Percentiles rank a stretch among this genome's conserved stretches.
Conservation (phyloP, 2,888 invertebrate species). For the Agonopterix subpropinquella region DNA sequence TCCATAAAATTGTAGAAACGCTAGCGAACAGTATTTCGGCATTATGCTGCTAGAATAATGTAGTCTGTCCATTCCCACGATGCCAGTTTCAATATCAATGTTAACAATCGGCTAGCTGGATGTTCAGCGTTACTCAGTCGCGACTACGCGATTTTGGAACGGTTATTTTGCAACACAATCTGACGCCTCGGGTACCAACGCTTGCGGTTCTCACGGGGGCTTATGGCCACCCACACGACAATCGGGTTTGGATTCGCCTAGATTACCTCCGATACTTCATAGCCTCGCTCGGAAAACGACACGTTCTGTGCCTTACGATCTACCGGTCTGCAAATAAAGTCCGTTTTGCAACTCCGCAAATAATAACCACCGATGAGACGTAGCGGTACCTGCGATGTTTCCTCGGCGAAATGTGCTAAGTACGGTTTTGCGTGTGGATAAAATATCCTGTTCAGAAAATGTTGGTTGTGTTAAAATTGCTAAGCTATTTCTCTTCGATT, state of each 20-base stretch:
- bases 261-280: slow-evolving; percentile 26
- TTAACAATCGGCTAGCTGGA: slow-evolving; percentile 17
- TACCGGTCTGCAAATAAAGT: slow-evolving; percentile 16
- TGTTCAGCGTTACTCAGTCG: slow-evolving; percentile 17
- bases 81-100: slow-evolving; percentile 23
- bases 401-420: slow-evolving; percentile 28
- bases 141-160: slow-evolving; percentile 27
- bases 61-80: slow-evolving; percentile 13
- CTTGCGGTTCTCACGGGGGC: slow-evolving; percentile 33
- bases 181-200: slow-evolving; percentile 18
- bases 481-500: not conserved
- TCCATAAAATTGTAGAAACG: too few species aligned
- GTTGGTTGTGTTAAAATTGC: slow-evolving; percentile 20
- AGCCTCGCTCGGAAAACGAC: not conserved
- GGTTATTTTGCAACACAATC: slow-evolving; percentile 32
- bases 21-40: too few species aligned
- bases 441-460: slow-evolving; percentile 30
- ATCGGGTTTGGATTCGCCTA: slow-evolving; percentile 37
- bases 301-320: slow-evolving; percentile 11
- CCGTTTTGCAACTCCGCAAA: slow-evolving; percentile 7
- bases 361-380: slow-evolving; percentile 6
- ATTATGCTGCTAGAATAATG: not conserved
- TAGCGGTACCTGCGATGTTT: slow-evolving; percentile 17
- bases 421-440: slow-evolving; percentile 30
- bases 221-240: slow-evolving; percentile 33